Base-by-base conservation (phyloP, 30 jellyfish, hydroid and myxozoan species). In the Clytia hemisphaerica region DNA sequence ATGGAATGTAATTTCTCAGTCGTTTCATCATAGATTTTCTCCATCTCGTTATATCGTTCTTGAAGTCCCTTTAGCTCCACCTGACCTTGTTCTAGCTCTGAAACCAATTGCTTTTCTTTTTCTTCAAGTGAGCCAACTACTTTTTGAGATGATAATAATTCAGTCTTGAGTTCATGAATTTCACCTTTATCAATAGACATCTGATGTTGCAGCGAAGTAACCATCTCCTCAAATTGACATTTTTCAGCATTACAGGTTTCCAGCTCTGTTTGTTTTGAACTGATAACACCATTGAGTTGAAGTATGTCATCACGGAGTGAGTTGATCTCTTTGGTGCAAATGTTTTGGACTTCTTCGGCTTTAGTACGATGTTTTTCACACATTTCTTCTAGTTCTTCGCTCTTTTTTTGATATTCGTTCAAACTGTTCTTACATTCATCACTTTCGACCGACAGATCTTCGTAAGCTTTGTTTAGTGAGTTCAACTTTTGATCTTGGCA, bases 271-370 rank as follows among this genome's bases (percentile, higher is more conserved):
- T 58, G n/a, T n/a, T n/a, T n/a, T n/a, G n/a, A n/a, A n/a, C n/a
- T n/a, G n/a, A 69, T 47, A 69, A 35, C 30, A 29, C 22, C 2
- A 2, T 51, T 6, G 30, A 69, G 26, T 21, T 69, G 21, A 45
- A 45, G 46, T 4, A 69, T 26, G 49, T 69, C 81, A 15, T 24
- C 14, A 45, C 49, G 81, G 31, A 69, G 40, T 21, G 81, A 69
- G 37, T 28, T 46, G n/a, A 69, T 69, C 38, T 69, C 81, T 6
- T 69, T 69, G 28, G 81, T 25, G 26, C 42, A 45, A 22, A 69
- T 69, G 14, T 69, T 32, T 46, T 69, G 48, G 6, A 69, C 53
- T 49, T 69, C 81, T 44, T 15, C 49, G 3, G 81, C 76, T 22
- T 69, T 75, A 2, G 21, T 48, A 24, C 49, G 54, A 28, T 69